Base-by-base conservation (phyloP, 2,797 vertebrate species). In the Podarcis lilfordi region DNA sequence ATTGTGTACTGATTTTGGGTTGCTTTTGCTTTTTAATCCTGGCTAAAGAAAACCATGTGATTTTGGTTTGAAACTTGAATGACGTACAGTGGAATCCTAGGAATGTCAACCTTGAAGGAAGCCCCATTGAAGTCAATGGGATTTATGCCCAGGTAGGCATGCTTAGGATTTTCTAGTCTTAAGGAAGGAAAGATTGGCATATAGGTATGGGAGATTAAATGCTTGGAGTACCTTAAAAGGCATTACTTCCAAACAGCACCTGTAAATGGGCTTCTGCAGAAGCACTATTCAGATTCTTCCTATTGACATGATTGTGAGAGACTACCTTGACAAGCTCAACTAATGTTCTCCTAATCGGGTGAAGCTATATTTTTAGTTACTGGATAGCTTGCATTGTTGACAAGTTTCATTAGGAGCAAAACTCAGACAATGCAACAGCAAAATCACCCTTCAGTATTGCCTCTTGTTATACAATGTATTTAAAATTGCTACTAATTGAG, bases 321-420 rank as follows among this genome's bases (percentile, higher is more conserved):
- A 50, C 69, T 80, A 85, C 10, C 37, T 82, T 85, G 27, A 72
- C 84, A 80, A 90, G n/a, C 87, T 90, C 75, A 83, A 13, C 32
- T 68, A 91, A 91, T 78, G 8, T 3, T 86, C 2, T 88, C 43
- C 82, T 87, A 82, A 80, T 92, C 91, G 85, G 91, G 19, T 32
- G 64, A 74, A 74, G 21, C 32, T 35, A 75, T 75, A 90, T 55
- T 55, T 55, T 55, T 55, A 55, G 50, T 55, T 15, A 55, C 13
- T 55, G 13, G 50, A 55, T 55, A 55, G 50, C 50, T 55, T 55
- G 50, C 50, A 55, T 83, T 91, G 59, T 85, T 75, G 85, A 55
- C 17, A 88, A 43, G 50, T 80, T 74, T 88, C 68, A 0, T 0
- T 78, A 74, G 91, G 32, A 37, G 61, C 71, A 29, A 61, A 88